Percentiles rank a stretch among this genome's conserved stretches.
Evolutionary conservation across 92 coral and sea anemone genomes (phyloP).

Genomic region (Pocillopora meandrina): DNA sequence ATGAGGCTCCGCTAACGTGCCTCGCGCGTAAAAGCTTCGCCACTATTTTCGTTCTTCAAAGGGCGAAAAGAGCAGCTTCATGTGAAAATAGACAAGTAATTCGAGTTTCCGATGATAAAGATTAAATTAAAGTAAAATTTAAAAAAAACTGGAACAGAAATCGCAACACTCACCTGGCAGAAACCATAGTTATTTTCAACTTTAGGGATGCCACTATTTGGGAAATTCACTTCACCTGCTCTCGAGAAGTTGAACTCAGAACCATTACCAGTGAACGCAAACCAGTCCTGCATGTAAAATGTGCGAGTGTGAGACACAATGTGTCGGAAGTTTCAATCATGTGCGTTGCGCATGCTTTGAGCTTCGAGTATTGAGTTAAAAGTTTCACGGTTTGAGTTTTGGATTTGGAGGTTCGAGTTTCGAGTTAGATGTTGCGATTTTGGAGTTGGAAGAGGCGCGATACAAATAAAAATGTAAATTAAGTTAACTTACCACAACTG

Average conservation of each 20-base stretch:
- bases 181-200: neutral
- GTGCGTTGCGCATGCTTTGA: no score
- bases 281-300: neutral
- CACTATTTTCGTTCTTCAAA: no score
- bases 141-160: no score
- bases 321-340: neutral
- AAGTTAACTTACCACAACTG: neutral
- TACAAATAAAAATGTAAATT: neutral
- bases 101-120: no score
- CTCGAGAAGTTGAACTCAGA: neutral
- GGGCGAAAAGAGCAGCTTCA: no score
- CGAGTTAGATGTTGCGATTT: neutral
- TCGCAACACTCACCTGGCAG: neutral
- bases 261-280: conserved; percentile 1
- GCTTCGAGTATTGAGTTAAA: no score
- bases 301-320: neutral
- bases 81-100: no score
- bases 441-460: neutral
- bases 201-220: neutral
- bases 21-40: no score
- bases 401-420: neutral
- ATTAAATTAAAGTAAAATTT: no score
- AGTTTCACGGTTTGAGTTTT: no score
- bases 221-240: neutral
- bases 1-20: no score